phyloP scores from a whole-genome alignment of 2,797 vertebrate species.

The Decapterus maruadsi region DNA sequence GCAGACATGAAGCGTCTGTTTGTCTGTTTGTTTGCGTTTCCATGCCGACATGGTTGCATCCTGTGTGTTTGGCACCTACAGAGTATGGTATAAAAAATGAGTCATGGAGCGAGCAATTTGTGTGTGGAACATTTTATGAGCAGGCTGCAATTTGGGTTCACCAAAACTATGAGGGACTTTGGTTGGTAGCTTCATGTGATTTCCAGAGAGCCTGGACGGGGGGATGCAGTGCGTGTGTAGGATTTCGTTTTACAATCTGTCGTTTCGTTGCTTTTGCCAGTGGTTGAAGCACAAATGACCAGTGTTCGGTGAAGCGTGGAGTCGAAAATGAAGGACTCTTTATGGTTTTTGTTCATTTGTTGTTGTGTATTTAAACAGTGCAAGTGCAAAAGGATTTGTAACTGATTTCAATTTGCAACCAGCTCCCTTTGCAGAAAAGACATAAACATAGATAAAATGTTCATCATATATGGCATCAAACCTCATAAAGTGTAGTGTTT shows the following conservation, averaged over 20 bases:
- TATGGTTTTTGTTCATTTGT: neutral
- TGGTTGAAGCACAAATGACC: neutral
- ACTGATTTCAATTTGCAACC: too few species aligned
- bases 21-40: conserved; percentile 74
- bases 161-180: conserved; percentile 76
- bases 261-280: neutral
- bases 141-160: conserved; percentile 79
- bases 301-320: neutral
- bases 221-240: neutral
- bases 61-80: conserved; percentile 68
- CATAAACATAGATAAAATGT: neutral
- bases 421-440: neutral
- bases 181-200: conserved; percentile 50
- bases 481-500: neutral
- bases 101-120: conserved; percentile 75
- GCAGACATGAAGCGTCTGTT: conserved; percentile 35
- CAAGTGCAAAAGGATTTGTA: neutral
- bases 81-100: conserved; percentile 66
- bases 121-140: conserved; percentile 80
- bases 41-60: conserved; percentile 69
- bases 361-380: neutral
- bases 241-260: conserved; percentile 12
- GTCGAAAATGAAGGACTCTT: neutral
- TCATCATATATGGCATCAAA: neutral
- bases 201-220: conserved; percentile 27